These are phyloP conservation scores for Latheticus oryzae DNA, from an alignment of 2,888 invertebrate species.

Conservation along the genomic window DNA sequence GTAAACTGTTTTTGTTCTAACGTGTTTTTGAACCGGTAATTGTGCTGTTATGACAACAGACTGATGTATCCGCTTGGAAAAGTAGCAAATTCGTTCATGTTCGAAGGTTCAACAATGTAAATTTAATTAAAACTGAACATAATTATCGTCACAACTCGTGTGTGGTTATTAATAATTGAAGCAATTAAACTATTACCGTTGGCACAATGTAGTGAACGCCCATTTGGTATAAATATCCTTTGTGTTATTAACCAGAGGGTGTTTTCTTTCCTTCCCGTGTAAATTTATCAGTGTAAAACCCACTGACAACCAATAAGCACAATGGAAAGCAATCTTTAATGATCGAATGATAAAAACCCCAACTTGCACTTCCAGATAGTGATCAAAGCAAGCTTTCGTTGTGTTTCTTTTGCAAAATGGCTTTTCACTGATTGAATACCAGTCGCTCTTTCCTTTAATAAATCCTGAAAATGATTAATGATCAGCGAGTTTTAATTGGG, in stretches of 20 bases:
- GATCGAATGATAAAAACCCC: constrained; percentile 34
- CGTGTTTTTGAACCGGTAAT: constrained; percentile 19
- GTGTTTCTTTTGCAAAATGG: constrained; percentile 3
- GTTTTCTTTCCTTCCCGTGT: constrained; percentile 3
- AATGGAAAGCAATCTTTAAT: constrained; percentile 28
- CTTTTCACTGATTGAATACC: constrained; percentile 21
- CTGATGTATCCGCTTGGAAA: constrained; percentile 27
- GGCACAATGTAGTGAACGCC: constrained; percentile 36
- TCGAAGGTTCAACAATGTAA: constrained; percentile 25
- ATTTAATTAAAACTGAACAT: constrained; percentile 41
- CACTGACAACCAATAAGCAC: constrained; percentile 22
- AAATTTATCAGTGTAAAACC: constrained; percentile 20
- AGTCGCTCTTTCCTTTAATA: too few relatives aligned
- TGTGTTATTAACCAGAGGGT: constrained; percentile 24
- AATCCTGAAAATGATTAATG: constrained; percentile 38
- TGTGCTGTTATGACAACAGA: constrained; percentile 33
- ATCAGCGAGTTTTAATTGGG: constrained; percentile 38
- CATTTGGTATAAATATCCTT: constrained; percentile 38
- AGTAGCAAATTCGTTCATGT: constrained; percentile 26
- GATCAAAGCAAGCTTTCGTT: constrained; percentile 19
- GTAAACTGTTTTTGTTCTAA: constrained; percentile 25
- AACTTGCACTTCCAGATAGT: constrained; percentile 9
- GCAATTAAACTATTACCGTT: constrained; percentile 45
- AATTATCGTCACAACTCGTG: constrained; percentile 31
- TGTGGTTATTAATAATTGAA: constrained; percentile 42